Evolutionary conservation across 2,797 vertebrate species (phyloP), one percentile per base, ranked within the genome.

Genomic region (Notolepis coatsorum): DNA sequence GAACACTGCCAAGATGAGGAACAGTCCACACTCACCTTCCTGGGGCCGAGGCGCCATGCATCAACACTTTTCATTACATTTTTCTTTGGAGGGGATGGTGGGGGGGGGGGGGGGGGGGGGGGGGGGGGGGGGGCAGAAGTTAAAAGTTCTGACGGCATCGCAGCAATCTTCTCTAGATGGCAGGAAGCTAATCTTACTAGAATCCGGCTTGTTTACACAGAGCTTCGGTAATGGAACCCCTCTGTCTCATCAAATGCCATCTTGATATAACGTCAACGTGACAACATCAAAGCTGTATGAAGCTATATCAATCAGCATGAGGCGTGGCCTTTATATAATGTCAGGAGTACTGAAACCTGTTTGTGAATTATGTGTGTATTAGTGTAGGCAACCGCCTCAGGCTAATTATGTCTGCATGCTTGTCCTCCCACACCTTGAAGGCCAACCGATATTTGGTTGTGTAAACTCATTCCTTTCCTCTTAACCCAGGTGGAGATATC

Each of bases 381-480:
- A 28, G 24, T 84, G 70, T 30, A 68, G 55, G 66, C 58, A 68
- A 55, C 68, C 18, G 8, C 37, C 0, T 2, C 17, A 10, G 37
- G 56, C 38, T 45, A 7, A 6, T 77, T 71, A 66, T 73, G 75
- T 75, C 68, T 77, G 35, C 30, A 2, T 35, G 33, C 41, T 38
- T 49, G 46, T 66, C 55, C 69, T 35, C 17, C 57, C 52, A 27
- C 33, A 43, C 48, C 48, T 48, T 37, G 12, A 24, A 33, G 49
- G 39, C 61, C 58, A 60, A 64, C 81, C 56, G 28, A 41, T 67
- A 28, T 38, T 41, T 66, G 50, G 50, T 68, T 79, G 67, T 80
- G 74, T 69, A 74, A 84, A 79, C 61, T 37, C 62, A 42, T 64
- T 76, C 31, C 35, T 53, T 66, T 57, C 17, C 21, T 21, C 5